Base-by-base conservation (phyloP, 2,113 vertebrate genomes). In the Ellobius talpinus region DNA sequence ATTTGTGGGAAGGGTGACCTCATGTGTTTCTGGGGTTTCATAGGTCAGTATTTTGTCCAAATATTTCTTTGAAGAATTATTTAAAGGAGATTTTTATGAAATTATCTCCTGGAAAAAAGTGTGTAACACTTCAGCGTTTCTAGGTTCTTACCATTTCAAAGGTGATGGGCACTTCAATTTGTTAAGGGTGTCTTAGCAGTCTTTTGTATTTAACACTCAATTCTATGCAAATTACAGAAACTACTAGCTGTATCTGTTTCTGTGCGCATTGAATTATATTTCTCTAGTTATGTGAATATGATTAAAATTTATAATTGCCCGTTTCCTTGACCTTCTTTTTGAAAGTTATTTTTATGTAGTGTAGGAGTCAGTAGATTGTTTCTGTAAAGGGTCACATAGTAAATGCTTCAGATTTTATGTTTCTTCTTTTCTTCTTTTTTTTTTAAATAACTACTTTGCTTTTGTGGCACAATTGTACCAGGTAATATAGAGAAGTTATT, bases 41-140 rank as follows among this genome's bases (percentile, higher is more conserved):
- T 68, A 93, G 21, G 47, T 76, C 89, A 77, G 7, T 77, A 24
- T 82, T 85, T 92, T 47, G 2, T 31, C 21, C 47, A 89, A 31
- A 39, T 93, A 39, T 26, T 94, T 95, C 33, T 76, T 39, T 88
- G 39, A 93, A 61, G 39, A 82, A 21, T 82, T 85, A 39, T 70
- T 50, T 23, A 70, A 91, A 93, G 29, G 70, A 45, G 8, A 23
- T 50, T 33, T 33, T 89, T 1, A 39, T 11, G 24, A 58, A 87
- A n/a, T 63, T 92, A 42, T 89, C 58, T 85, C 78, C 31, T 45
- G 31, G 45, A 13, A 33, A 88, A 8, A 92, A 1, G 2, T 66
- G 45, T 93, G 7, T 90, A 58, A 21, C 9, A 61, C 36, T 58
- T 58, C 9, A 77, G 17, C 61, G 72, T 78, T 87, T 95, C 23